phyloP scores from a whole-genome alignment of 2,113 vertebrate genomes.

The Microcebus ravelobensis region DNA sequence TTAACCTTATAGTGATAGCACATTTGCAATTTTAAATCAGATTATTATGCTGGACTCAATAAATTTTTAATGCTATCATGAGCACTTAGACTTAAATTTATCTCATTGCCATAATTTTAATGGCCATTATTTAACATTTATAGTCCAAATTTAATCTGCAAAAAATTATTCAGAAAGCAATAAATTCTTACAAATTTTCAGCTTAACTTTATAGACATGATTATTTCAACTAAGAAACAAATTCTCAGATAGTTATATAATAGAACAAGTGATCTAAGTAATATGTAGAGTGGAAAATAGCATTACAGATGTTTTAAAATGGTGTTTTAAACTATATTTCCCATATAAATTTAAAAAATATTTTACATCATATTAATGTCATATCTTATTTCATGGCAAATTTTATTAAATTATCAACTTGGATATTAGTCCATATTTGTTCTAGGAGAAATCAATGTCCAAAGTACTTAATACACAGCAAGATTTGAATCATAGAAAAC shows the following conservation, averaged over 20 bases:
- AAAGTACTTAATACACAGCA: not conserved
- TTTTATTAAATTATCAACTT: not conserved
- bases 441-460: not conserved
- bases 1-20: not conserved
- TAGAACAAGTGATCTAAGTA: not conserved
- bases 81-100: not conserved
- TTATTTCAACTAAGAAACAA: not conserved
- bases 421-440: not conserved
- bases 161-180: not conserved
- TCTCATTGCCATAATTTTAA: not conserved
- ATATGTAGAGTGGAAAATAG: not conserved
- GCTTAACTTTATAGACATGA: not conserved
- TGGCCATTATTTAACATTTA: not conserved
- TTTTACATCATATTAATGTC: not conserved
- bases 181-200: not conserved
- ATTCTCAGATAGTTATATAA: not conserved
- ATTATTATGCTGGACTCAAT: not conserved
- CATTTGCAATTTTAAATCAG: not conserved
- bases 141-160: not conserved
- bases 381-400: not conserved
- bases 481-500: not conserved
- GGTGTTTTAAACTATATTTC: not conserved
- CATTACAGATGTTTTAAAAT: not conserved
- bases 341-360: not conserved
- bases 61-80: not conserved